Evolutionary conservation across 1,140 invertebrate genomes (phyloP), one percentile per base, ranked within the genome.

Genomic region (Drosophila ambigua): DNA sequence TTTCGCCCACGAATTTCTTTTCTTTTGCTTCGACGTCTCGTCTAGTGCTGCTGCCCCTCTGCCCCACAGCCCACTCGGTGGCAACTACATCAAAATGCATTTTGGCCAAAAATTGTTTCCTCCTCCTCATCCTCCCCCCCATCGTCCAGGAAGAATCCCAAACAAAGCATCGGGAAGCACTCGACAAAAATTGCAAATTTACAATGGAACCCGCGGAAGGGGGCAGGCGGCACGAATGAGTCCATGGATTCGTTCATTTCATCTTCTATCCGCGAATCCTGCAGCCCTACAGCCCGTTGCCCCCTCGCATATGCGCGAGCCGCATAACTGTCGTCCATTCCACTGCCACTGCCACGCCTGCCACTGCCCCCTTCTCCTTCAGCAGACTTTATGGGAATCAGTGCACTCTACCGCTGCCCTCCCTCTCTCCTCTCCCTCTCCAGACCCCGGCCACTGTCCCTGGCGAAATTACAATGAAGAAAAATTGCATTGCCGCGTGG

Each of bases 161-260:
- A 87, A 82, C 82, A 87, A 87, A 88, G 83, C 83, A 68, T 75
- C 66, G 69, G 53, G 24, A 65, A 52, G 82, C 74, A 87, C 66
- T 87, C 78, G 79, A 48, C 78, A 71, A 88, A 87, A 88, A 89
- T 88, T 83, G 83, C 79, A 71, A 88, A 88, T 87, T 83, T 79
- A 83, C 84, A 89, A 88, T 83, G 76, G 11, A 13, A 5, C 3
- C 0, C 11, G 1, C 0, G 35, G 35, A 0, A 13, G 3, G 35
- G 35, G 77, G 43, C 60, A 45, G 28, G 51, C 7, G 66, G 48
- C 39, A 46, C 55, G 61, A 52, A 24, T 26, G 51, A 72, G 67
- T 60, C 66, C 62, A 61, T 55, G 78, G 45, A 55, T 49, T 61
- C 64, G 55, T 48, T 35, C 76, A 74, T 60, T 64, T 69, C 72